Evolutionary conservation across 2,113 vertebrate genomes (phyloP).

Genomic region (Misgurnus mizolepis): DNA sequence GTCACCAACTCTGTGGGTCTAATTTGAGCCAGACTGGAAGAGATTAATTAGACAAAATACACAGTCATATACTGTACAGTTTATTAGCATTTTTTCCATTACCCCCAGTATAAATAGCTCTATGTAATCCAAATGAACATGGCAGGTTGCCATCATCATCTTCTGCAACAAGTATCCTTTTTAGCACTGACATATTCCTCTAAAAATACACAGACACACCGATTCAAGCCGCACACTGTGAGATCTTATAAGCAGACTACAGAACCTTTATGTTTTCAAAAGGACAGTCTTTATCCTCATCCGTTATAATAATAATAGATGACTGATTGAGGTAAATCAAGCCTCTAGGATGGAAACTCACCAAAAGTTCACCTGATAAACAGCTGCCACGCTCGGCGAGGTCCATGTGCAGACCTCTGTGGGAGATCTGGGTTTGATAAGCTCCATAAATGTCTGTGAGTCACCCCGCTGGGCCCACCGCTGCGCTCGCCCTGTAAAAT

Average conservation of each 20-base stretch:
- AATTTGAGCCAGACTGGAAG: neutral
- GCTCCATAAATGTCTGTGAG: slow-evolving; percentile 59
- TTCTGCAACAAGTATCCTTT: neutral
- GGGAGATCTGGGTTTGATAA: slow-evolving; percentile 67
- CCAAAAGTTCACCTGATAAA: slow-evolving; percentile 59
- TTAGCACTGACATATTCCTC: slow-evolving; percentile 2
- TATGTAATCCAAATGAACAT: neutral
- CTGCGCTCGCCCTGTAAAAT: slow-evolving; percentile 66
- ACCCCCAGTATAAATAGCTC: neutral
- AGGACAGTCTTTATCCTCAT: slow-evolving; percentile 47
- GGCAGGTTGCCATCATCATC: neutral
- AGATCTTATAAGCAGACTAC: slow-evolving; percentile 3
- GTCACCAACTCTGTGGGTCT: neutral
- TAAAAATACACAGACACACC: slow-evolving; percentile 1
- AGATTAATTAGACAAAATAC: neutral
- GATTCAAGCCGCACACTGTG: neutral
- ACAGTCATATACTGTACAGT: neutral
- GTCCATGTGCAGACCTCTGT: slow-evolving; percentile 36
- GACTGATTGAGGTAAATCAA: slow-evolving; percentile 59
- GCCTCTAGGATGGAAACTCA: slow-evolving; percentile 42
- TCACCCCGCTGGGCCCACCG: slow-evolving; percentile 56
- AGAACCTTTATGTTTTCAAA: slow-evolving; percentile 50
- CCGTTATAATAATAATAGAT: slow-evolving; percentile 34
- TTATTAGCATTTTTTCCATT: slow-evolving; percentile 21
- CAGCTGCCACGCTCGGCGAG: slow-evolving; percentile 59